A percentile compares a stretch with the other conserved stretches of the same genome.
Evolutionary conservation across 2,888 invertebrate genomes (phyloP).

Genomic region (Bugula neritina): DNA sequence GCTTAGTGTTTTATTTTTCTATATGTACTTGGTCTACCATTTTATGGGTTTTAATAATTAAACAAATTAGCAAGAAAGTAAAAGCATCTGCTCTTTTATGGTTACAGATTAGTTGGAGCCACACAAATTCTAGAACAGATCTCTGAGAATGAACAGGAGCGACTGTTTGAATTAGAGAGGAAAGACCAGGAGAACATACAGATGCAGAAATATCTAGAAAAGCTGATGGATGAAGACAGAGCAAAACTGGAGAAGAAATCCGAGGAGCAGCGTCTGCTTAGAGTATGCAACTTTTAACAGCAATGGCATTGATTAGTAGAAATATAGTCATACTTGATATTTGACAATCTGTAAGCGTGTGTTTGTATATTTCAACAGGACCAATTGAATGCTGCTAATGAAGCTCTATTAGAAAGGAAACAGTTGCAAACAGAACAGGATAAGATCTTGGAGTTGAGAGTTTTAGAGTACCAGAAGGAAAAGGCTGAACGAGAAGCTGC

Average conservation of each 20-base stretch:
- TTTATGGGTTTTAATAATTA: too few relatives aligned
- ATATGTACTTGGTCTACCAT: too few relatives aligned
- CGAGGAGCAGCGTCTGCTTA: conserved; percentile 38
- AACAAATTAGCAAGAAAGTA: too few relatives aligned
- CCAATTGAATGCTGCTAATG: conserved; percentile 50
- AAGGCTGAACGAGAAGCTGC: conserved; percentile 52
- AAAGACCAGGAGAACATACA: conserved; percentile 53
- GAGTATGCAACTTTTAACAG: conserved; percentile 28
- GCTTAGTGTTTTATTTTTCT: too few relatives aligned
- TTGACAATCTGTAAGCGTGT: too few relatives aligned
- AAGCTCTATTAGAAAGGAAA: conserved; percentile 46
- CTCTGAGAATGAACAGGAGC: conserved; percentile 48
- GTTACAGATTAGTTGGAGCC: conserved; percentile 43
- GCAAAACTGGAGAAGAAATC: conserved; percentile 42
- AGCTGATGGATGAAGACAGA: conserved; percentile 51
- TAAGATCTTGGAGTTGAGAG: conserved; percentile 47
- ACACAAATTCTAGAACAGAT: conserved; percentile 52
- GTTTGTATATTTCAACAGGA: conserved; percentile 35
- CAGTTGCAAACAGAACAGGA: conserved; percentile 46
- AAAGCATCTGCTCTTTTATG: too few relatives aligned
- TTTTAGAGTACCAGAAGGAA: conserved; percentile 50
- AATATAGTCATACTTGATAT: too few relatives aligned
- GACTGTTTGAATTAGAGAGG: conserved; percentile 46
- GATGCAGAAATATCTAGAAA: conserved; percentile 52
- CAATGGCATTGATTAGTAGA: too few relatives aligned